Evolutionary conservation across 2,113 vertebrate genomes (phyloP), one percentile per base, ranked within the genome.

Genomic region (Oxyura jamaicensis): DNA sequence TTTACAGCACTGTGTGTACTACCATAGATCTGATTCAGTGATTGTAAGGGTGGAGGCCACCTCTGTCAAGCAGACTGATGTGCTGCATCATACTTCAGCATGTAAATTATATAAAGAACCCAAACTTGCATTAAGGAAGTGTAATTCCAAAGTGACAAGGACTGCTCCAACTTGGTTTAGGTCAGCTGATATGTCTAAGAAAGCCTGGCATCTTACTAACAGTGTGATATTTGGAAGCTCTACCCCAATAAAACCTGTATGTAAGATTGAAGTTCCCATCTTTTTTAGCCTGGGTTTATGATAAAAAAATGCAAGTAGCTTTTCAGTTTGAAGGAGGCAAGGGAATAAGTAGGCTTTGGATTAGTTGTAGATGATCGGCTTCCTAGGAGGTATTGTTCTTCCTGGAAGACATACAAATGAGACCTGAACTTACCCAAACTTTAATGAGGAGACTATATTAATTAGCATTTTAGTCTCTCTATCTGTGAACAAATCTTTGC

Each of bases 241-340:
- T 69, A 29, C 14, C 10, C 55, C 6, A 17, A 44, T 1, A 56
- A 33, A 72, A 33, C 12, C 0, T 0, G 7, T 31, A 6, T 25
- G 15, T 60, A 66, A 86, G 59, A 58, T 2, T 73, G 13, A 91
- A 39, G 22, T 28, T 91, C 46, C 10, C 15, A 0, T 33, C 33
- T 94, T 81, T 90, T 89, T 82, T 44, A 48, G 39, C 31, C 23
- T 44, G 35, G 75, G 29, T 87, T 94, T 65, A 56, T 21, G 16
- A 35, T 69, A 46, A 46, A 50, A 53, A 50, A 62, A 58, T 21
- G 7, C n/a, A 59, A 68, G 17, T 55, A 83, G 15, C 13, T 79
- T 73, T 94, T 7, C 19, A 29, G 15, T 33, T 87, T 26, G 33
- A 39, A 81, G 60, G 52, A 89, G 25, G 12, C n/a, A 36, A 65